Conservation (phyloP, 1,140 invertebrate species). For the Procambarus clarkii region DNA sequence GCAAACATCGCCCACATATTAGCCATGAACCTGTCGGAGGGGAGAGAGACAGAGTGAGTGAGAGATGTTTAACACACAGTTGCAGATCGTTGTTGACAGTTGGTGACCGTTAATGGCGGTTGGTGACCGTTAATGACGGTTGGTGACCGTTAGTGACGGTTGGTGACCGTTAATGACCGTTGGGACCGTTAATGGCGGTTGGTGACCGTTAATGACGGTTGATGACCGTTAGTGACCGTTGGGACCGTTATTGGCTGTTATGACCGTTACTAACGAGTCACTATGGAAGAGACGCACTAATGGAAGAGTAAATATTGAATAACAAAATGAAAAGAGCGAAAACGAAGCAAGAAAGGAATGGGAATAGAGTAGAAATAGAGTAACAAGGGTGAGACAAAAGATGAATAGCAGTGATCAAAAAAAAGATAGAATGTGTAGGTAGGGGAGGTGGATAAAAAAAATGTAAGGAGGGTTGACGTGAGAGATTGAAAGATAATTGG, state of each 20-base stretch:
- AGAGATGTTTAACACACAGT: background rate
- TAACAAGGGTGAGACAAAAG: no score
- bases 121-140: background rate
- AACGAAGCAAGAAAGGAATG: no score
- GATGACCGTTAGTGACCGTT: background rate
- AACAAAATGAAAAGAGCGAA: no score
- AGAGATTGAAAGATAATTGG: no score
- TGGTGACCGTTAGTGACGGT: background rate
- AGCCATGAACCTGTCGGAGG: constrained; percentile 87
- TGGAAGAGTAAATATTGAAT: no score
- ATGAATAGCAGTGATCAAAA: no score
- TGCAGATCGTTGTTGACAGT: background rate
- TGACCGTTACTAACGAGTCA: background rate
- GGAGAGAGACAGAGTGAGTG: background rate
- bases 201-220: background rate
- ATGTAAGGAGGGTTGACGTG: no score
- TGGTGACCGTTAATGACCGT: background rate
- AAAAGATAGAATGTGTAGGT: no score
- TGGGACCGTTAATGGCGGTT: background rate
- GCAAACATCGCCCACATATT: constrained; percentile 99
- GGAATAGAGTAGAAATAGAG: no score
- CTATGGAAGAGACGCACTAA: no score
- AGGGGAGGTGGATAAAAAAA: no score
- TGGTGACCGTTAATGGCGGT: background rate
- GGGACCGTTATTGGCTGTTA: background rate